Evolutionary conservation across 2,888 invertebrate genomes (phyloP).

Genomic region (Pemphredon lugubris): DNA sequence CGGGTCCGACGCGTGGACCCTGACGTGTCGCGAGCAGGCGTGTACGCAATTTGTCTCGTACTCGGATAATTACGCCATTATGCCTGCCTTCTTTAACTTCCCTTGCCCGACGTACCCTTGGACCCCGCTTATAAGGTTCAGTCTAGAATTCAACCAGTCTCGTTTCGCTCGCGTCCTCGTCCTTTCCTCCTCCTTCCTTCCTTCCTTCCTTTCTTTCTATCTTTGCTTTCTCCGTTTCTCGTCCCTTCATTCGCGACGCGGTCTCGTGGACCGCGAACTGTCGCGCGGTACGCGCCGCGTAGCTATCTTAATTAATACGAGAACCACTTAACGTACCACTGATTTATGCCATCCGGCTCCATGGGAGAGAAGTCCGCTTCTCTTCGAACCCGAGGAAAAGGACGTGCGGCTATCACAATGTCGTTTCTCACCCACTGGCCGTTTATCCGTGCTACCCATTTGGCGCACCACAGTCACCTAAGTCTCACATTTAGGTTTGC

Average conservation of each 20-base stretch:
- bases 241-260: constrained; percentile 26
- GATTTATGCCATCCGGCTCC: constrained; percentile 73
- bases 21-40: constrained; percentile 74
- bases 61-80: constrained; percentile 78
- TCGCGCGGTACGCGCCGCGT: constrained; percentile 48
- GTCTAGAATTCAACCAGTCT: constrained; percentile 46
- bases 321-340: constrained; percentile 68
- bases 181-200: neutral
- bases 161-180: constrained; percentile 1
- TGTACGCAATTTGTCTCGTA: constrained; percentile 79
- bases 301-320: constrained; percentile 75
- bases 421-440: neutral
- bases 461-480: too few species aligned
- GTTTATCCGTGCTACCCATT: too few species aligned
- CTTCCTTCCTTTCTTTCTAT: neutral
- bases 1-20: constrained; percentile 59
- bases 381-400: constrained; percentile 30
- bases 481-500: too few species aligned
- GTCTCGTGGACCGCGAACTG: constrained; percentile 53
- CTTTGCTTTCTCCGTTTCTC: neutral
- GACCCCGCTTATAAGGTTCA: constrained; percentile 35
- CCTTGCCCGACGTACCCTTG: constrained; percentile 34
- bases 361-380: constrained; percentile 12
- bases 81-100: constrained; percentile 63
- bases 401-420: neutral